These are phyloP conservation scores for Drosophila pallidifrons DNA, from an alignment of 1,140 invertebrate species.

Conservation along the genomic window DNA sequence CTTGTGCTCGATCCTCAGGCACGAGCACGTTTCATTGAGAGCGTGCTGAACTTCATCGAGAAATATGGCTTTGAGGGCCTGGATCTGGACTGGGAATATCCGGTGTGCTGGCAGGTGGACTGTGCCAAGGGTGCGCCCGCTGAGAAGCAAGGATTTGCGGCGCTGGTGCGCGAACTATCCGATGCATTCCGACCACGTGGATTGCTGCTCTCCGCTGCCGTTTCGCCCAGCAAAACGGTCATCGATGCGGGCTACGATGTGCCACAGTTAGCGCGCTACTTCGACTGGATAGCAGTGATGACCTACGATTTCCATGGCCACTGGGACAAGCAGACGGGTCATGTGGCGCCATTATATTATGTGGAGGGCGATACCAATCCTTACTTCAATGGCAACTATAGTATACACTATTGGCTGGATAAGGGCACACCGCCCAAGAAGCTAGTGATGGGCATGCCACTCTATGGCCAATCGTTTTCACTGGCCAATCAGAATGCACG, in stretches of 20 bases:
- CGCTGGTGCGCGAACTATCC: constrained; percentile 90
- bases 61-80: constrained; percentile 94
- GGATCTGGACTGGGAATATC: constrained; percentile 95
- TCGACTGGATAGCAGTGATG: constrained; percentile 96
- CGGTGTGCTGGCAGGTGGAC: constrained; percentile 91
- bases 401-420: constrained; percentile 92
- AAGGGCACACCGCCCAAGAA: constrained; percentile 91
- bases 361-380: constrained; percentile 90
- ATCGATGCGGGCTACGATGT: constrained; percentile 93
- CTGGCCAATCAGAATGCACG: constrained; percentile 87
- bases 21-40: constrained; percentile 89
- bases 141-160: constrained; percentile 91
- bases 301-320: constrained; percentile 95
- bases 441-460: constrained; percentile 92
- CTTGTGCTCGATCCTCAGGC: constrained; percentile 91
- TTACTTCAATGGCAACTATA: constrained; percentile 93
- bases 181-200: constrained; percentile 89
- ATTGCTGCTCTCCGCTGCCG: constrained; percentile 91
- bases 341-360: constrained; percentile 93
- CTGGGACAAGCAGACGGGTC: constrained; percentile 96
- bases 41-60: constrained; percentile 91
- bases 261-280: constrained; percentile 88
- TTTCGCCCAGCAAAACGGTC: constrained; percentile 93
- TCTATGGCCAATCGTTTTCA: constrained; percentile 94
- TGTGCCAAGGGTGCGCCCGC: constrained; percentile 91